These are phyloP conservation scores for Microctenopoma lineatum DNA, from an alignment of 2,797 vertebrate species.

Conservation along the genomic window DNA sequence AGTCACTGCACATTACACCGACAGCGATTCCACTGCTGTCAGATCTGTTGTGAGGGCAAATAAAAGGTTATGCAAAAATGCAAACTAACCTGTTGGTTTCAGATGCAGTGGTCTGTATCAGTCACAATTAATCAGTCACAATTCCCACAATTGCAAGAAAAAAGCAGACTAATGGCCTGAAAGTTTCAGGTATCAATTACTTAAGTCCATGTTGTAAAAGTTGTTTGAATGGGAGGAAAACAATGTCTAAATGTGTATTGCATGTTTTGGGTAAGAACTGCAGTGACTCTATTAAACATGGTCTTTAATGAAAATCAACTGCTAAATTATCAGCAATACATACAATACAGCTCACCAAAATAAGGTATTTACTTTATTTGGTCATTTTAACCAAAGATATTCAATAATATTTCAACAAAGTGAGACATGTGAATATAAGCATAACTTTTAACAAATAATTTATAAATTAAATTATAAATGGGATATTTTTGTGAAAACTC, in stretches of 20 bases:
- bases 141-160: neutral
- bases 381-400: no score
- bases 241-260: neutral
- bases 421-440: no score
- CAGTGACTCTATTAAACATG: neutral
- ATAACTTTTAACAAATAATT: no score
- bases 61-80: neutral
- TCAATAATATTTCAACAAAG: no score
- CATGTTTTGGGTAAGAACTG: neutral
- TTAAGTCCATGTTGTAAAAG: neutral
- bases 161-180: neutral
- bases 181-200: neutral
- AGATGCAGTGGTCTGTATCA: no score
- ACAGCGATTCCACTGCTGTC: conserved; percentile 80
- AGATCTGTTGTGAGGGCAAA: conserved; percentile 70
- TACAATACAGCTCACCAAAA: no score
- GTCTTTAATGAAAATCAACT: no score
- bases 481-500: no score
- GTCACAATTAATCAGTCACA: no score
- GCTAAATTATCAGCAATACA: no score
- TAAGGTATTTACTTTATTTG: no score
- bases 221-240: neutral
- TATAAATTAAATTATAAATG: no score
- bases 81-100: neutral
- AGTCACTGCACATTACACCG: conserved; percentile 87